Percentiles rank a stretch among this genome's conserved stretches.
Conservation (phyloP, 2,888 invertebrate genomes). For the Nephrocerus scutellatus region DNA sequence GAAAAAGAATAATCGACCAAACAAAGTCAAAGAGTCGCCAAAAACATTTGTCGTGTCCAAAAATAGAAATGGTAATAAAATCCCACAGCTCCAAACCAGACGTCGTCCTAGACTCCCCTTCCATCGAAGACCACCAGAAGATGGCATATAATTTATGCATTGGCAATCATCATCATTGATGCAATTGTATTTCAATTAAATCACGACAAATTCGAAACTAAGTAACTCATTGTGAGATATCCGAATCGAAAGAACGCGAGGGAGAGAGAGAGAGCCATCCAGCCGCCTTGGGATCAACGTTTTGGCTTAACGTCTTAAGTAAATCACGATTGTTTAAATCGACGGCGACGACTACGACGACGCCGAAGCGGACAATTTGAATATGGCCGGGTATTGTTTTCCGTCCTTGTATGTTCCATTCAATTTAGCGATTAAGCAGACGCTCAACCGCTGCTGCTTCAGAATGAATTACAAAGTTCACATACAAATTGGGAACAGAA, state of each 20-base stretch:
- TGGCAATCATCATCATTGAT: slow-evolving; percentile 17
- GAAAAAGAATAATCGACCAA: too few relatives aligned
- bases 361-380: not conserved
- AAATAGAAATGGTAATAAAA: too few relatives aligned
- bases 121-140: too few relatives aligned
- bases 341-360: too few relatives aligned
- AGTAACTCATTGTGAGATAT: slow-evolving; percentile 13
- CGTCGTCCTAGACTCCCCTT: too few relatives aligned
- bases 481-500: slow-evolving; percentile 24
- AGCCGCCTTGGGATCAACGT: too few relatives aligned
- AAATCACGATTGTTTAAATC: slow-evolving; percentile 24
- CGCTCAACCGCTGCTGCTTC: slow-evolving; percentile 7
- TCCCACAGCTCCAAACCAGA: too few relatives aligned
- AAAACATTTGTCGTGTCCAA: too few relatives aligned
- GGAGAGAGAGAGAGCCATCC: too few relatives aligned
- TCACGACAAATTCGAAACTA: slow-evolving; percentile 21
- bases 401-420: slow-evolving; percentile 15
- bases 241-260: too few relatives aligned
- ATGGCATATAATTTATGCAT: slow-evolving; percentile 16
- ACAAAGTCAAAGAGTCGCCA: too few relatives aligned
- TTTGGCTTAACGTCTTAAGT: slow-evolving; percentile 13
- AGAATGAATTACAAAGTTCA: slow-evolving; percentile 24
- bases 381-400: slow-evolving; percentile 7
- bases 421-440: slow-evolving; percentile 20
- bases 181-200: slow-evolving; percentile 25